These are phyloP conservation scores for Ernsta delagoae DNA, from an alignment of 2,888 invertebrate species.

Conservation along the genomic window DNA sequence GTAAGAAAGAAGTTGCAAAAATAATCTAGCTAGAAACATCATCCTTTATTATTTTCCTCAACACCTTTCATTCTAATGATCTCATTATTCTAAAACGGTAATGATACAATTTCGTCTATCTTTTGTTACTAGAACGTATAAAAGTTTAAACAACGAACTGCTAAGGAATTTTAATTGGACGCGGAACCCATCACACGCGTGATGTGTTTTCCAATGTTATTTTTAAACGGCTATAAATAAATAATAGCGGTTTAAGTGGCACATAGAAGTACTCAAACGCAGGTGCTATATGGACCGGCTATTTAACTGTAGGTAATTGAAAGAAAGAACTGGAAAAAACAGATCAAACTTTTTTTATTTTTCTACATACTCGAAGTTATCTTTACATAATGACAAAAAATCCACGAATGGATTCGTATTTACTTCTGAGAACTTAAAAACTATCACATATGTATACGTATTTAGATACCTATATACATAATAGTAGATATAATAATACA, in stretches of 20 bases:
- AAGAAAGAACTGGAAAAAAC: not conserved
- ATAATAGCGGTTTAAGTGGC: constrained; percentile 26
- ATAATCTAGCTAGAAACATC: too few relatives aligned
- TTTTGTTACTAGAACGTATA: constrained; percentile 8
- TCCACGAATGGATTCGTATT: too few relatives aligned
- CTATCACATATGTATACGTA: too few relatives aligned
- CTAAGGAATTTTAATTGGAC: constrained; percentile 34
- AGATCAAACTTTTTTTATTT: too few relatives aligned
- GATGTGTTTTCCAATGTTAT: constrained; percentile 32
- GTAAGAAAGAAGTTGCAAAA: too few relatives aligned
- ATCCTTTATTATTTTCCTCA: too few relatives aligned
- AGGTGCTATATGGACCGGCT: constrained; percentile 12
- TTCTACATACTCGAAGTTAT: too few relatives aligned
- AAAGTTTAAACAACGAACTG: constrained; percentile 27
- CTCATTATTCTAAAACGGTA: not conserved
- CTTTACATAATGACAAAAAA: too few relatives aligned
- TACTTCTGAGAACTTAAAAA: too few relatives aligned
- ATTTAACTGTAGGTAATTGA: not conserved
- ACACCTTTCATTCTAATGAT: not conserved
- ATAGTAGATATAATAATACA: too few relatives aligned
- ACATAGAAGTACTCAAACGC: not conserved
- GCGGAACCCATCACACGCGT: constrained; percentile 20
- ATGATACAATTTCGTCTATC: constrained; percentile 12
- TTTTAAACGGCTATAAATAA: constrained; percentile 35
- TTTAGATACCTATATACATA: too few relatives aligned